Evolutionary conservation across 2,888 invertebrate genomes (phyloP).

Genomic region (Xanthorhoe spadicearia): DNA sequence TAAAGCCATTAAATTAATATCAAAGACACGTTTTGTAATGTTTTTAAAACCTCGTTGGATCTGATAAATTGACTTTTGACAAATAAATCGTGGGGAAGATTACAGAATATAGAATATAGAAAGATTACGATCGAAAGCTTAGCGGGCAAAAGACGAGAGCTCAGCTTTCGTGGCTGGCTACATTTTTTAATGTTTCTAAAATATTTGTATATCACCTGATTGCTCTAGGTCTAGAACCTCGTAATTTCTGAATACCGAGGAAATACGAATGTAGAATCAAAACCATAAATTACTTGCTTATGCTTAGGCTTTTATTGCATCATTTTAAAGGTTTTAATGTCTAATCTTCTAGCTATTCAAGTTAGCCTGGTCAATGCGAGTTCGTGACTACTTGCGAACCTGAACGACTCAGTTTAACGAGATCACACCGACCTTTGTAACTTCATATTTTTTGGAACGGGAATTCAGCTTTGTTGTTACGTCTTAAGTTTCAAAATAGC

Average conservation of each 20-base stretch:
- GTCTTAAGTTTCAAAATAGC: not conserved
- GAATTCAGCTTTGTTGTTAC: conserved; percentile 3
- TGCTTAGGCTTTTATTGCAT: too few species aligned
- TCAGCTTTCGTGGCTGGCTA: not conserved
- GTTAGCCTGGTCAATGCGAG: conserved; percentile 20
- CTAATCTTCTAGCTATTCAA: conserved; percentile 6
- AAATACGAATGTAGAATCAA: not conserved
- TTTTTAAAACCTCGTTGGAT: conserved; percentile 42
- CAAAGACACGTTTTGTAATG: conserved; percentile 55
- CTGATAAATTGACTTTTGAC: conserved; percentile 42
- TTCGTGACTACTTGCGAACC: conserved; percentile 62
- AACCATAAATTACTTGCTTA: too few species aligned
- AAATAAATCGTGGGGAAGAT: conserved; percentile 35
- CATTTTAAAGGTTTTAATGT: not conserved
- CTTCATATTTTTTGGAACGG: not conserved
- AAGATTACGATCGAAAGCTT: not conserved
- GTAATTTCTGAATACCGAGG: not conserved
- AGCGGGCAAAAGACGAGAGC: not conserved
- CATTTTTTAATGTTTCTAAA: not conserved
- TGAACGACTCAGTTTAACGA: conserved; percentile 56
- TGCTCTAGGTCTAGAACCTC: not conserved
- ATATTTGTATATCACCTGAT: not conserved
- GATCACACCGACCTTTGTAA: conserved; percentile 8
- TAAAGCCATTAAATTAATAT: conserved; percentile 64
- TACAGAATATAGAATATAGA: not conserved